phyloP scores from a whole-genome alignment of 2,797 vertebrate genomes.

The Protosalanx chinensis region DNA sequence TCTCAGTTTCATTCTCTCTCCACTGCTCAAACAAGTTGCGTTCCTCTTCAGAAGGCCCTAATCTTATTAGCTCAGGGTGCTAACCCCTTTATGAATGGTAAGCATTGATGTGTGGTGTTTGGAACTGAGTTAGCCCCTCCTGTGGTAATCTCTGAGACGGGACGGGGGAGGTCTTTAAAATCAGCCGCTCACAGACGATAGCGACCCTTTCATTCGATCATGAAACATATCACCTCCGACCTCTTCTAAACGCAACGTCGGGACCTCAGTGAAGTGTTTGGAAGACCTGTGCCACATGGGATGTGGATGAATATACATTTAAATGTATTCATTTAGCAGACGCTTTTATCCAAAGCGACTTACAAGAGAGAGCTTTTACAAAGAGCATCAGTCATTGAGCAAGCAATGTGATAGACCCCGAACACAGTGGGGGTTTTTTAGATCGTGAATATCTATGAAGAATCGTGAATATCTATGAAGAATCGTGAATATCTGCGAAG shows the following conservation, averaged over 20 bases:
- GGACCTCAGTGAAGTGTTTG: neutral
- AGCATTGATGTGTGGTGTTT: slow-evolving; percentile 1
- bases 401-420: too few relatives aligned
- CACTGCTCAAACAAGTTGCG: neutral
- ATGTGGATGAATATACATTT: neutral
- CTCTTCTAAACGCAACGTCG: too few relatives aligned
- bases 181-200: neutral
- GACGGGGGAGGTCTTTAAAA: neutral
- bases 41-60: neutral
- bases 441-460: too few relatives aligned
- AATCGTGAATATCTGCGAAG: neutral
- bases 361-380: too few relatives aligned
- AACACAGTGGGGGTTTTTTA: too few relatives aligned
- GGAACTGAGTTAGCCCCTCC: slow-evolving; percentile 3
- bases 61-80: slow-evolving; percentile 2
- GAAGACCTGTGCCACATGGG: neutral
- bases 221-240: neutral
- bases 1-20: neutral
- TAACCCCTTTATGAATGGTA: slow-evolving; percentile 2
- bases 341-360: too few relatives aligned
- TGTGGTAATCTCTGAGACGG: slow-evolving; percentile 5
- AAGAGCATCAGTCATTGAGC: too few relatives aligned
- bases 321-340: too few relatives aligned
- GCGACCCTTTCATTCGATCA: neutral
- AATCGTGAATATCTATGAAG: too few relatives aligned